Evolutionary conservation across 2,113 vertebrate species (phyloP).

Genomic region (Mirounga angustirostris): DNA sequence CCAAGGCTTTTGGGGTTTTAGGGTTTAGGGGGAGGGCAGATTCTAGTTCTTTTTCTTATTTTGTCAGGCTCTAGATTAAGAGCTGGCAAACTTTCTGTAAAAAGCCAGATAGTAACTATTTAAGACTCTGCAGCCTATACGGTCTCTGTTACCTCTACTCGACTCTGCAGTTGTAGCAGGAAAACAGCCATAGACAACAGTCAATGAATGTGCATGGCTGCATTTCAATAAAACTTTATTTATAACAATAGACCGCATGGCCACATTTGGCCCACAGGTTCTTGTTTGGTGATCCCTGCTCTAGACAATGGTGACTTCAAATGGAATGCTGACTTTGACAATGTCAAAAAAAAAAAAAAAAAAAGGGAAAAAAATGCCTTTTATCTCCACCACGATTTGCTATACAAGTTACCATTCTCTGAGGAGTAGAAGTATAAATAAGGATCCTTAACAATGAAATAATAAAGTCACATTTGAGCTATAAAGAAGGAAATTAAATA

Average conservation of each 20-base stretch:
- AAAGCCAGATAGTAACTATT: not conserved
- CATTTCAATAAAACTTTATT: constrained; percentile 71
- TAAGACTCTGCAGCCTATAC: not conserved
- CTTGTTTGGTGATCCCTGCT: not conserved
- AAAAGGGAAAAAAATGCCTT: not conserved
- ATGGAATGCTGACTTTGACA: not conserved
- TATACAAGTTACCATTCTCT: not conserved
- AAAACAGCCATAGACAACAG: not conserved
- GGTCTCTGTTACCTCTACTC: not conserved
- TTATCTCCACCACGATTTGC: not conserved
- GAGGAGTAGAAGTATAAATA: constrained; percentile 35
- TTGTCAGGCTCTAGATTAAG: not conserved
- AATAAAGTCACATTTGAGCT: constrained; percentile 7
- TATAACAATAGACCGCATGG: not conserved
- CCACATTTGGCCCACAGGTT: not conserved
- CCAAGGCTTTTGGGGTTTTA: not conserved
- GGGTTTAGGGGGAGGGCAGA: not conserved
- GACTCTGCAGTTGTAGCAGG: not conserved
- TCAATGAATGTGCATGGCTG: not conserved
- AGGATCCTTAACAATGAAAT: constrained; percentile 38
- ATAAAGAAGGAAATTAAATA: constrained; percentile 69
- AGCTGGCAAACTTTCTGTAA: not conserved
- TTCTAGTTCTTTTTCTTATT: not conserved
- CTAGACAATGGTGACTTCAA: not conserved
- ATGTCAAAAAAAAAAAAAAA: not conserved